Conservation (phyloP, 2,888 invertebrate species). For the Schizaphis graminum region DNA sequence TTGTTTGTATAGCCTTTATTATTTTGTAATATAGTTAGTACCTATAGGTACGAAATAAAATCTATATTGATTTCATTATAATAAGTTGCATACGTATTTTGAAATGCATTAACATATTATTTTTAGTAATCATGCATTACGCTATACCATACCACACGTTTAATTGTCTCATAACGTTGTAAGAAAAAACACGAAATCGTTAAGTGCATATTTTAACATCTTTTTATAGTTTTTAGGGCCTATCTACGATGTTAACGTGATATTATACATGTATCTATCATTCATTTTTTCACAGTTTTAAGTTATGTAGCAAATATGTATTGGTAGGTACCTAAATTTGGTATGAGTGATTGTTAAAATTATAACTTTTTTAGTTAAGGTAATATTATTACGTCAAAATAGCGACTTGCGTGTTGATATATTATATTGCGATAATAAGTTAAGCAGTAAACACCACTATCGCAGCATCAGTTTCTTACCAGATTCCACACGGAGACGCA, state of each 20-base stretch:
- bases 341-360: neutral
- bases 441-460: neutral
- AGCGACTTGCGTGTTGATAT: neutral
- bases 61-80: neutral
- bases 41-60: neutral
- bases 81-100: neutral
- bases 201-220: neutral
- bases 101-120: neutral
- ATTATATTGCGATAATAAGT: neutral
- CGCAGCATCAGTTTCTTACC: constrained; percentile 41
- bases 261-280: neutral
- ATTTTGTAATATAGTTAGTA: neutral
- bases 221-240: neutral
- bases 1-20: neutral
- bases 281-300: neutral
- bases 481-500: constrained; percentile 66
- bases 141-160: neutral
- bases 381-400: neutral
- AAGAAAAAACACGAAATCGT: neutral
- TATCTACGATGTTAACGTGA: neutral
- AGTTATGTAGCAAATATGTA: neutral
- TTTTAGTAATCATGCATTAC: neutral
- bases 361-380: neutral
- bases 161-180: neutral
- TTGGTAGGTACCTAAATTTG: neutral